Evolutionary conservation across 2,888 invertebrate genomes (phyloP), one percentile per base, ranked within the genome.

Genomic region (Mythimna ferrago): DNA sequence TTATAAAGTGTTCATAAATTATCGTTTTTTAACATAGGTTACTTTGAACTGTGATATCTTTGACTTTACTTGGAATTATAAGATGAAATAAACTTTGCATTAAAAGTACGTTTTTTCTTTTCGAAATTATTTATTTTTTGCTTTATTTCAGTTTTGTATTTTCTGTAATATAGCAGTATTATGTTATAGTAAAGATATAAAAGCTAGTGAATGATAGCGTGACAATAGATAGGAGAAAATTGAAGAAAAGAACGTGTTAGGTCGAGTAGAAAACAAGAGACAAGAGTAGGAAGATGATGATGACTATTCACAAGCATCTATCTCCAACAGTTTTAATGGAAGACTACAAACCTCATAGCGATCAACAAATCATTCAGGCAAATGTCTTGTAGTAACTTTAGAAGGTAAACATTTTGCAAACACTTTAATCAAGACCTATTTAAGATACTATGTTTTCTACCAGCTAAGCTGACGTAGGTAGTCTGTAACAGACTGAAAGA

Each of bases 401-500:
- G 19, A 51, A 51, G 6, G 4, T 54, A 5, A 54, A 1, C 5
- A 11, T 21, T 38, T n/a, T 6, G 11, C 6, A 14, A 38, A 21
- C 44, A 2, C 5, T 26, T 62, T 62, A 14, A 44, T 62, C 19
- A 10, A 62, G n/a, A 32, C 32, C n/a, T 11, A 53, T 19, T 61
- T 51, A 16, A n/a, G 64, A 21, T 21, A 21, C 16, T 54, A 63
- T 35, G 10, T 44, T 57, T 44, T 64, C 16, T 44, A 51, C 60
- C 16, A 32, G 7, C 51, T 60, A 51, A 56, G 48, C 21, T 60
- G 32, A 58, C 57, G 61, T 38, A 48, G 44, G 61, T 38, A 48
- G 44, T n/a, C 61, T 26, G n/a, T 14, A 54, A 62, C 32, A 56
- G 54, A 21, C 54, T 70, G 53, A 54, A 70, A 82, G 63, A 78